Evolutionary conservation across 1,140 invertebrate species (phyloP), one percentile per base, ranked within the genome.

Genomic region (Sycobia sp.): DNA sequence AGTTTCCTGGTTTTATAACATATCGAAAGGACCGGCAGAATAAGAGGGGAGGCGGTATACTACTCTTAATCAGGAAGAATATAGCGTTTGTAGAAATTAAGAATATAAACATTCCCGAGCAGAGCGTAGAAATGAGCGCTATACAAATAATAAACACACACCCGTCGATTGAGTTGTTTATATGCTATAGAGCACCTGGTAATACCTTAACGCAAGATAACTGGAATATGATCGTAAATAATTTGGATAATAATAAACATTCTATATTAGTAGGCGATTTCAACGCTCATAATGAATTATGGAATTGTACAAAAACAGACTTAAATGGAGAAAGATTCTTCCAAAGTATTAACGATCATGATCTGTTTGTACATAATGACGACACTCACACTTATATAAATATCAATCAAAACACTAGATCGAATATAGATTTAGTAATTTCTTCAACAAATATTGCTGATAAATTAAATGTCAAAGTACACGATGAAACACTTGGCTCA

Each of bases 151-250:
- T 13, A 4, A 63, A 63, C 34, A 5, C 41, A 9, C 20, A 20
- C 18, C 34, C 44, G 2, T 0, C n/a, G 14, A 10, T 63, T 10
- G 27, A 63, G n/a, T 2, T 63, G 18, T 22, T 63, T 41, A 16
- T n/a, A 0, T 56, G 22, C n/a, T 57, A 63, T 32, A 63, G 53
- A 51, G 1, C 44, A n/a, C 61, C 46, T 13, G 34, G 20, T 9
- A 10, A 34, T 13, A 38, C 7, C 11, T 14, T 59, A 9, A 16
- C 56, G 1, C 56, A 59, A 49, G 14, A 23, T 23, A 11, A 36
- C n/a, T 59, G 56, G 56, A 41, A 59, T 13, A n/a, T 11, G 4
- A 39, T 59, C 4, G 20, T 14, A 9, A 8, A 16, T 9, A 47
- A 59, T 20, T 4, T 23, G 3, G 13, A 9, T 29, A 38, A 38